phyloP scores from a whole-genome alignment of 2,888 invertebrate genomes.

The Bombylius major region DNA sequence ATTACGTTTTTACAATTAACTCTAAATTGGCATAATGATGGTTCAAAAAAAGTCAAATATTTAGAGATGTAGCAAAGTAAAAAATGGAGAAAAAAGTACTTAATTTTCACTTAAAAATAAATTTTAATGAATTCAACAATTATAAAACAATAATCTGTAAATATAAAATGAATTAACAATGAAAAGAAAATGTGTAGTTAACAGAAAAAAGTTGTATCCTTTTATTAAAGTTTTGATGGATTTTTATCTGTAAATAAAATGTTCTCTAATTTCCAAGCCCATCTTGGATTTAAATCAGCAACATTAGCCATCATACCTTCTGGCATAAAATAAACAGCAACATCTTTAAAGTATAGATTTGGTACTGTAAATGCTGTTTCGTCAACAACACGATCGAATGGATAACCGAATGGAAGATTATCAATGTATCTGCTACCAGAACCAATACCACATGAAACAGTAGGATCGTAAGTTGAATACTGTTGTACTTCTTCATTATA shows the following conservation, averaged over 20 bases:
- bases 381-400: slow-evolving; percentile 53
- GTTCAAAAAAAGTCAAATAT: no score
- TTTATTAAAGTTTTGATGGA: no score
- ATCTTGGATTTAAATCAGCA: not conserved
- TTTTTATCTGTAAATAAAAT: not conserved
- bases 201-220: no score
- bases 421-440: slow-evolving; percentile 42
- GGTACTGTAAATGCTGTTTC: slow-evolving; percentile 42
- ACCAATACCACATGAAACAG: slow-evolving; percentile 39
- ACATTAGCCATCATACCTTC: not conserved
- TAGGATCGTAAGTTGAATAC: slow-evolving; percentile 36
- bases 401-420: slow-evolving; percentile 52
- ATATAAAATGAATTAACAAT: no score
- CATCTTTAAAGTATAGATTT: slow-evolving; percentile 49
- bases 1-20: no score
- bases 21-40: no score
- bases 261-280: not conserved
- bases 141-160: no score
- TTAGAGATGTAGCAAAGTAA: no score
- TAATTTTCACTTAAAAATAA: no score
- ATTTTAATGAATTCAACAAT: no score
- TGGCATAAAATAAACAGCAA: slow-evolving; percentile 39
- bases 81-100: no score
- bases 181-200: no score
- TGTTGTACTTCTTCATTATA: slow-evolving; percentile 33